Evolutionary conservation across 2,888 invertebrate species (phyloP).

Genomic region (Lacanobia oleracea): DNA sequence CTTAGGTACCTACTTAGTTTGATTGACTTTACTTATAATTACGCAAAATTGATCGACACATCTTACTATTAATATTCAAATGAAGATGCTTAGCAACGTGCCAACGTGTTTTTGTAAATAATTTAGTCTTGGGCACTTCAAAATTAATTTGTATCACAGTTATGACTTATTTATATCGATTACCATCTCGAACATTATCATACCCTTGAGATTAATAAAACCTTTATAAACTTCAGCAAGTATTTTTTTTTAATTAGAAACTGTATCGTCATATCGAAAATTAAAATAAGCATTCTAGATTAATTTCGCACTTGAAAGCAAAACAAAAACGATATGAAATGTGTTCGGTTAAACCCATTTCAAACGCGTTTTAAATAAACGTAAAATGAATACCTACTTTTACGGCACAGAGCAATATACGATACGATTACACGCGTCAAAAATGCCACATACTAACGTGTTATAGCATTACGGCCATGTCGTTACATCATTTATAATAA

Average conservation of each 20-base stretch:
- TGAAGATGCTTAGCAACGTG: constrained; percentile 1
- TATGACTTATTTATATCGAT: constrained; percentile 50
- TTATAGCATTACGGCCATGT: constrained; percentile 36
- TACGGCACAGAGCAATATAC: constrained; percentile 52
- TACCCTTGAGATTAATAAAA: constrained; percentile 46
- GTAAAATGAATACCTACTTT: constrained; percentile 55
- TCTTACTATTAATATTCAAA: constrained; percentile 18
- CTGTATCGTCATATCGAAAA: constrained; percentile 6
- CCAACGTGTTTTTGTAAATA: constrained; percentile 24
- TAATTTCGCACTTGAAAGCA: constrained; percentile 14
- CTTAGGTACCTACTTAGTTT: not conserved
- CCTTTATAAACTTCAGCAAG: constrained; percentile 29
- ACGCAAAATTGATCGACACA: not conserved
- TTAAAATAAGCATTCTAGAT: constrained; percentile 33
- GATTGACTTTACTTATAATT: not conserved
- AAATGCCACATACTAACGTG: constrained; percentile 48
- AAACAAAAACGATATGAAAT: constrained; percentile 50
- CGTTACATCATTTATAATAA: constrained; percentile 51
- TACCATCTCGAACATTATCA: constrained; percentile 40
- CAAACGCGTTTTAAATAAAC: constrained; percentile 56
- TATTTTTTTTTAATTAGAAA: constrained; percentile 33
- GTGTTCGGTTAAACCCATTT: constrained; percentile 43
- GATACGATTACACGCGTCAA: constrained; percentile 52
- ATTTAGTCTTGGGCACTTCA: constrained; percentile 26
- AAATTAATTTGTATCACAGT: constrained; percentile 35